These are phyloP conservation scores for Zosterops lateralis DNA, from an alignment of 2,113 vertebrate species.

Conservation along the genomic window DNA sequence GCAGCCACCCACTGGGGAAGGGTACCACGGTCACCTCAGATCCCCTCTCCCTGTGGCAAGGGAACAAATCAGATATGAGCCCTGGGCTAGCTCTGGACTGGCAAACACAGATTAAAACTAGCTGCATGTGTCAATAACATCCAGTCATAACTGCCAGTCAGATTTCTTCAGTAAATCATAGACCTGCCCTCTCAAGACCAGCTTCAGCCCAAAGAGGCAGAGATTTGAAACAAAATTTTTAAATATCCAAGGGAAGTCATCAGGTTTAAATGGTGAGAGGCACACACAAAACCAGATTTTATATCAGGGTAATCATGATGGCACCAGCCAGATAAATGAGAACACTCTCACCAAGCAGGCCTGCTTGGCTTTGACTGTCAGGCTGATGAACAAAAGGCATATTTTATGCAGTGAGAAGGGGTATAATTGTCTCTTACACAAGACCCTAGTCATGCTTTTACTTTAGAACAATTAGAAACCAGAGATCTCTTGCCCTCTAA, in stretches of 20 bases:
- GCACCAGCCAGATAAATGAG: background rate
- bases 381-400: background rate
- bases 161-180: background rate
- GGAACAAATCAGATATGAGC: background rate
- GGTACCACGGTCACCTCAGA: background rate
- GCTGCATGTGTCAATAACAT: background rate
- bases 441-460: accelerated
- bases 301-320: background rate
- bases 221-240: background rate
- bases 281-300: background rate
- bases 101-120: background rate
- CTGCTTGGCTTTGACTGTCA: background rate
- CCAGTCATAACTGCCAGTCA: background rate
- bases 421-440: background rate
- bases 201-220: background rate
- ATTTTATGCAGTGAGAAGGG: background rate
- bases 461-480: background rate
- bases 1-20: background rate
- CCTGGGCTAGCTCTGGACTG: background rate
- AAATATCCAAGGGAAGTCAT: background rate
- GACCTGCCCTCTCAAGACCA: background rate
- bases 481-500: background rate
- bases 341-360: background rate
- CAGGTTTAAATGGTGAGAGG: background rate
- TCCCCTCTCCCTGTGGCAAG: background rate